Conservation (phyloP, 2,888 invertebrate species). For the Pristionchus exspectatus region DNA sequence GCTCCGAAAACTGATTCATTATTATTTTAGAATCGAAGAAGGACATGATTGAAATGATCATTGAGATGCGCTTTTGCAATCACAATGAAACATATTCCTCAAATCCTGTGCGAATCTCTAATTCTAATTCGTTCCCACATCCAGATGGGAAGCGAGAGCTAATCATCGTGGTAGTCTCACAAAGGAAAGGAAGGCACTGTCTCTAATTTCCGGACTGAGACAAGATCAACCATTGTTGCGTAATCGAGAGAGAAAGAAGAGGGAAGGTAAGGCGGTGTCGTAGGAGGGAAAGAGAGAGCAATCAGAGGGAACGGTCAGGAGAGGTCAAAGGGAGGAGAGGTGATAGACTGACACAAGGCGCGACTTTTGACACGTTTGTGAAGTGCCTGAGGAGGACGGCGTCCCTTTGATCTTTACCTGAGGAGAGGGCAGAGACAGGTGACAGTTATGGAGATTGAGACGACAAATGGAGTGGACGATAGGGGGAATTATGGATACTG, state of each 20-base stretch:
- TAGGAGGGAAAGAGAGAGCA: not conserved
- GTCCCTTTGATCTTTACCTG: not conserved
- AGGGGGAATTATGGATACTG: slow-evolving; percentile 18
- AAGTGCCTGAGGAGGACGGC: slow-evolving; percentile 7
- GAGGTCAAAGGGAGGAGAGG: slow-evolving; percentile 40
- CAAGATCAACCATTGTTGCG: slow-evolving; percentile 27
- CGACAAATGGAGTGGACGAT: not conserved
- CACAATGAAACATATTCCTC: not conserved
- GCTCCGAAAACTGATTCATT: no score
- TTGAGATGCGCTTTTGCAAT: not conserved
- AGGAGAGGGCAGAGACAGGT: not conserved
- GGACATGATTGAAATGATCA: not conserved
- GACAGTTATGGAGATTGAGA: not conserved
- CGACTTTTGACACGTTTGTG: slow-evolving; percentile 47
- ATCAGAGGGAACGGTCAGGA: slow-evolving; percentile 17
- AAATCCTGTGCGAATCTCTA: not conserved
- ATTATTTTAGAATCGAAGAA: no score
- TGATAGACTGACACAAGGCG: slow-evolving; percentile 43
- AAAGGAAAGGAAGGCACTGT: slow-evolving; percentile 23
- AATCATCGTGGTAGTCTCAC: not conserved
- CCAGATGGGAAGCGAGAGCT: slow-evolving; percentile 34
- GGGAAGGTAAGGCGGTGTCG: slow-evolving; percentile 6
- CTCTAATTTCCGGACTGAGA: slow-evolving; percentile 26
- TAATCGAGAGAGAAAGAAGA: not conserved
- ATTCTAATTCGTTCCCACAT: not conserved